A percentile compares a stretch with the other conserved stretches of the same genome.
phyloP scores from a whole-genome alignment of 2,113 vertebrate species.

The Rhineura floridana region DNA sequence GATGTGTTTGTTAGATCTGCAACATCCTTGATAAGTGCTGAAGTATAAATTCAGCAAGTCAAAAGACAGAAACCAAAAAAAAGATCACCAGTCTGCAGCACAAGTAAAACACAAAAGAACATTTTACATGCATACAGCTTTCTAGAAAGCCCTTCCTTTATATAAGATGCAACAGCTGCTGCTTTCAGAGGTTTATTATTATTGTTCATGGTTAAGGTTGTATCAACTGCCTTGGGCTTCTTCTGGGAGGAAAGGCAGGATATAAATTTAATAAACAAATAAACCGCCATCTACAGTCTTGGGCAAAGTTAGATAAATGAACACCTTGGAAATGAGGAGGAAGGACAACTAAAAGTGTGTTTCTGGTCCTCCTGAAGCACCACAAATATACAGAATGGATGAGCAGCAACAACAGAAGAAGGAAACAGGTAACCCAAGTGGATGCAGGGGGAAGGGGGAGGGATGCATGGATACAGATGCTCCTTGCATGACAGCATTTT shows the following conservation, averaged over 20 bases:
- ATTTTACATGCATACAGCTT: background rate
- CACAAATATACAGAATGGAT: background rate
- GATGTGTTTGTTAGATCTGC: background rate
- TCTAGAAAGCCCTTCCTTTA: background rate
- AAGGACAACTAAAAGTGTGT: background rate
- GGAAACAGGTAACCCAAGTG: background rate
- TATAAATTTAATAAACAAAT: too few species aligned
- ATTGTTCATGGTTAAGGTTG: background rate
- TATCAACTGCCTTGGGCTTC: too few species aligned
- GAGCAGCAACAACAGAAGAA: background rate
- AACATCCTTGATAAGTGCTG: background rate
- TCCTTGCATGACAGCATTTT: background rate
- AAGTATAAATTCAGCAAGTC: background rate
- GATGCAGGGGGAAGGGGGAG: background rate
- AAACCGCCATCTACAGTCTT: background rate
- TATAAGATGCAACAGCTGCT: background rate
- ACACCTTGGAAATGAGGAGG: background rate
- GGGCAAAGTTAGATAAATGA: background rate
- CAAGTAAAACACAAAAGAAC: background rate
- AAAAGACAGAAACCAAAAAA: constrained; percentile 1
- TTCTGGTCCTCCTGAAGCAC: background rate
- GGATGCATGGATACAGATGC: background rate
- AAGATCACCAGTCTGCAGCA: background rate
- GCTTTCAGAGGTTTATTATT: background rate
- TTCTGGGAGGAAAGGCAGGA: background rate